Evolutionary conservation across 2,113 vertebrate genomes (phyloP).

Genomic region (Pelobates fuscus): DNA sequence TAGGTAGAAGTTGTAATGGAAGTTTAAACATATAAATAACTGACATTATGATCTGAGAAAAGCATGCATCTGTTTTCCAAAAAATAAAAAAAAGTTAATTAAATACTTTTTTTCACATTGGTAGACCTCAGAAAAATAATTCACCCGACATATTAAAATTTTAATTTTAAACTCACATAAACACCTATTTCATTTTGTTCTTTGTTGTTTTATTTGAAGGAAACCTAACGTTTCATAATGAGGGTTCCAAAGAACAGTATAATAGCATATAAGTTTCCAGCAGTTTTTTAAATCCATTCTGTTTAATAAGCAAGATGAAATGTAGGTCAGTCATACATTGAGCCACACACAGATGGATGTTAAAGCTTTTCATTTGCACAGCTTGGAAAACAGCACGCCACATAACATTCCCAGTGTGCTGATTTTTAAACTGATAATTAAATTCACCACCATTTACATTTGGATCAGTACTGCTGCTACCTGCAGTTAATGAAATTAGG

Average conservation of each 20-base stretch:
- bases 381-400: conserved; percentile 63
- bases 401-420: conserved; percentile 60
- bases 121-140: no score
- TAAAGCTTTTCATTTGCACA: conserved; percentile 55
- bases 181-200: not conserved
- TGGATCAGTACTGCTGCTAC: conserved; percentile 58
- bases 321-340: conserved; percentile 60
- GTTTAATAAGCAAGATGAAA: conserved; percentile 50
- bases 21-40: not conserved
- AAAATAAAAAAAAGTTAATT: not conserved
- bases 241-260: conserved; percentile 31
- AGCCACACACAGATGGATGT: conserved; percentile 51
- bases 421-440: conserved; percentile 68
- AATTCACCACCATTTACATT: conserved; percentile 59
- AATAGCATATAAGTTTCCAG: conserved; percentile 25
- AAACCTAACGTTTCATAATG: conserved; percentile 28
- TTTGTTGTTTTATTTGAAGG: not conserved
- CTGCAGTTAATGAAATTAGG: conserved; percentile 57
- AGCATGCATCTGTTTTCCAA: no score
- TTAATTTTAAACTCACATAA: not conserved
- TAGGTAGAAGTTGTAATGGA: not conserved
- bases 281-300: conserved; percentile 49
- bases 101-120: not conserved
- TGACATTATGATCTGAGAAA: not conserved
- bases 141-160: no score